These are phyloP conservation scores for Tachina lurida DNA, from an alignment of 2,888 invertebrate species.

Conservation along the genomic window DNA sequence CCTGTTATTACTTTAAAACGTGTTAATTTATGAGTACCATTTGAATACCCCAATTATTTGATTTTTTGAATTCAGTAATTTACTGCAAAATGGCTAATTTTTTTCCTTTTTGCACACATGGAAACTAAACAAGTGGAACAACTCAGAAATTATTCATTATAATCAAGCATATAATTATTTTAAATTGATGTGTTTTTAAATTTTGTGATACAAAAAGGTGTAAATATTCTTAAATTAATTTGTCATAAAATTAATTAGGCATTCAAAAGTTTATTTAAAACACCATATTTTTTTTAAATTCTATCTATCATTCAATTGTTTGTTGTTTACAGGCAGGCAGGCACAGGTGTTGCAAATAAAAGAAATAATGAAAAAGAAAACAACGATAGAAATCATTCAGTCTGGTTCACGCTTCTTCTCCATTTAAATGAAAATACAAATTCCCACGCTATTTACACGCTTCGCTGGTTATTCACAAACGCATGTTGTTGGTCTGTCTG, in stretches of 20 bases:
- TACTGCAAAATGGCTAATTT: too few species aligned
- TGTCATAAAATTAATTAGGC: conserved; percentile 6
- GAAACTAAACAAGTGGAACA: conserved; percentile 21
- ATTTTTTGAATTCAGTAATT: too few species aligned
- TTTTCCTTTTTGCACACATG: too few species aligned
- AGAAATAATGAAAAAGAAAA: not conserved
- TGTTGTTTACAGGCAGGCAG: conserved; percentile 21
- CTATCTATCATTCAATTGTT: not conserved
- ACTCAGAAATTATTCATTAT: not conserved
- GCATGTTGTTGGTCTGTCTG: conserved; percentile 46
- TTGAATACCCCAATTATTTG: too few species aligned
- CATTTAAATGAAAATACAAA: conserved; percentile 69
- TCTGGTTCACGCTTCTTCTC: conserved; percentile 55
- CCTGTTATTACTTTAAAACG: too few species aligned
- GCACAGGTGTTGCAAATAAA: conserved; percentile 52
- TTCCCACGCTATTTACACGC: conserved; percentile 81
- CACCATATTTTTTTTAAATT: conserved; percentile 1
- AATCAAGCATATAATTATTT: not conserved
- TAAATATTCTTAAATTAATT: conserved; percentile 16
- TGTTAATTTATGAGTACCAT: too few species aligned
- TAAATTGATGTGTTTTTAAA: not conserved
- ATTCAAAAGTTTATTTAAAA: not conserved
- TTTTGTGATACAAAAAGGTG: not conserved
- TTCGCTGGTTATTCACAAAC: conserved; percentile 75
- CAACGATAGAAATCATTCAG: conserved; percentile 41